Evolutionary conservation across 2,888 invertebrate genomes (phyloP).

Genomic region (Halictus ligatus): DNA sequence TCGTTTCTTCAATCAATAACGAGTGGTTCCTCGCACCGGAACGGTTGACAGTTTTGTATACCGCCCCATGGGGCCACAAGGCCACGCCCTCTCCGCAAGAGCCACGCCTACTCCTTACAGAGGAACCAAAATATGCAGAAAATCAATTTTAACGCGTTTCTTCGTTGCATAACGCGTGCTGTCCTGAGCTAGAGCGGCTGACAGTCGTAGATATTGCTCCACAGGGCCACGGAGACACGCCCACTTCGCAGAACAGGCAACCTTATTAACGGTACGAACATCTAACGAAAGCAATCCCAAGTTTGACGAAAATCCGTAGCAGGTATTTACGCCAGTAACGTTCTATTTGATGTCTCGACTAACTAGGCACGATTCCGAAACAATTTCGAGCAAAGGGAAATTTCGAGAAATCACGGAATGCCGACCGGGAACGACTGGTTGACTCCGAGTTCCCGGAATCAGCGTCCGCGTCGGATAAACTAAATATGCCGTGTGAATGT

Average conservation of each 20-base stretch:
- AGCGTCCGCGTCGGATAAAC: neutral
- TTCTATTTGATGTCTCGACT: neutral
- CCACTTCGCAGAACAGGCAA: neutral
- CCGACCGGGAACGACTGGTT: neutral
- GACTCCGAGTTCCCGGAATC: neutral
- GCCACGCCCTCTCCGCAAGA: too few species aligned
- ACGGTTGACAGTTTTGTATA: too few species aligned
- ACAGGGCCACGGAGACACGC: neutral
- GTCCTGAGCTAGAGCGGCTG: neutral
- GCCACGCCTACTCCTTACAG: too few species aligned
- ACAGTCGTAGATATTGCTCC: neutral
- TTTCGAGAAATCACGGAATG: neutral
- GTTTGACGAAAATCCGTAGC: neutral
- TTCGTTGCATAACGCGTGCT: too few species aligned
- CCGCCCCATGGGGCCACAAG: too few species aligned
- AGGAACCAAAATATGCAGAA: too few species aligned
- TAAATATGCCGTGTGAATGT: neutral
- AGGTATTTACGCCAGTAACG: neutral
- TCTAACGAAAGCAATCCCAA: neutral
- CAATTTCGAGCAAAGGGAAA: neutral
- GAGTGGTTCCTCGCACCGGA: too few species aligned
- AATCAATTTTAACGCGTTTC: too few species aligned
- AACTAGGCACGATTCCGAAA: neutral
- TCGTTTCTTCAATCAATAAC: too few species aligned
- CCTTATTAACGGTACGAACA: neutral